Evolutionary conservation across 1,140 invertebrate genomes (phyloP).

Genomic region (Micrasema longulum): DNA sequence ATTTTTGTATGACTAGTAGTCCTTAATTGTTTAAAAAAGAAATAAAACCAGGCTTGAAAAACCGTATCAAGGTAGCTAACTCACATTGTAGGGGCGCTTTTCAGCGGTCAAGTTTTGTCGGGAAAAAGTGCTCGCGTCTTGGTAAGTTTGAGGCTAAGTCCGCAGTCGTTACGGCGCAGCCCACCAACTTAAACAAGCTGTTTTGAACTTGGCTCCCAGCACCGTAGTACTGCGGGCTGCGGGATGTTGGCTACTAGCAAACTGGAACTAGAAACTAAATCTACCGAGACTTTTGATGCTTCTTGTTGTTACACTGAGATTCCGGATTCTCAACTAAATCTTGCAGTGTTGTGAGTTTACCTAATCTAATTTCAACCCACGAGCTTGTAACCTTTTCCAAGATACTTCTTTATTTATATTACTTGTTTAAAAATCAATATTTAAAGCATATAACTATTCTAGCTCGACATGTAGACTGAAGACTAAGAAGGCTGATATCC

Average conservation of each 20-base stretch:
- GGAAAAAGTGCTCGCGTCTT: slow-evolving; percentile 41
- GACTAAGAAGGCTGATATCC: too few species aligned
- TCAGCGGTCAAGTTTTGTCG: slow-evolving; percentile 46
- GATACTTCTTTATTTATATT: too few species aligned
- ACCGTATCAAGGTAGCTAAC: neutral
- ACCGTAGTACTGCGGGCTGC: neutral
- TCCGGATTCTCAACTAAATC: neutral
- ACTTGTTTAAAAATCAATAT: too few species aligned
- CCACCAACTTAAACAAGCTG: slow-evolving; percentile 45
- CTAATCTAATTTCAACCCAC: too few species aligned
- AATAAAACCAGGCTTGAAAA: slow-evolving; percentile 5
- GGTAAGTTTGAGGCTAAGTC: slow-evolving; percentile 23
- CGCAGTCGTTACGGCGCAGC: slow-evolving; percentile 21
- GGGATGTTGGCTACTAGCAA: neutral
- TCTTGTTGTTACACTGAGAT: slow-evolving; percentile 12
- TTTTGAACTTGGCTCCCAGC: slow-evolving; percentile 24
- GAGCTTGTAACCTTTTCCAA: too few species aligned
- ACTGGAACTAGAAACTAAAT: neutral
- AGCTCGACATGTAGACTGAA: too few species aligned
- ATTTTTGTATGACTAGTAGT: too few species aligned
- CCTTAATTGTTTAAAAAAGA: too few species aligned
- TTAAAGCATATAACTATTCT: too few species aligned
- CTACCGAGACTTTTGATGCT: slow-evolving; percentile 4
- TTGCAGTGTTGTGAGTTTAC: too few species aligned
- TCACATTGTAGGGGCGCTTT: slow-evolving; percentile 1